Conservation (phyloP, 2,113 vertebrate genomes). For the Tachysurus fulvidraco region DNA sequence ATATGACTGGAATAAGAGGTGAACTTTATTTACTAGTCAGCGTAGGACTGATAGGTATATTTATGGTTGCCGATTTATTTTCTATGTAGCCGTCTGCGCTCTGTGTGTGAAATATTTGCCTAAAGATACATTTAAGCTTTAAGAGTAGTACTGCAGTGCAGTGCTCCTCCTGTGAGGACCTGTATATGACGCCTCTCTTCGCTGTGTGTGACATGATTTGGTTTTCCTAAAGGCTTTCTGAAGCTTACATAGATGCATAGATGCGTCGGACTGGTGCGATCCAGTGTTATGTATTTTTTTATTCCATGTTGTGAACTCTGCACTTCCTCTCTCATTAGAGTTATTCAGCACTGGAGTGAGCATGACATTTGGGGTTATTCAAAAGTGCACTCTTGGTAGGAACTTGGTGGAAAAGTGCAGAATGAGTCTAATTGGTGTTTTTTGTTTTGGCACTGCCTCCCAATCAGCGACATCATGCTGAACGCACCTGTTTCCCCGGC, state of each 20-base stretch:
- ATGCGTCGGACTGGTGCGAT: constrained; percentile 34
- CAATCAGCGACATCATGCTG: constrained; percentile 29
- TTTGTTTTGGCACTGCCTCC: constrained; percentile 21
- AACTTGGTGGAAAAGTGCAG: constrained; percentile 14
- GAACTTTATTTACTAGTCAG: constrained; percentile 21
- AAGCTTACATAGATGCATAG: constrained; percentile 12
- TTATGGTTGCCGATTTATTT: constrained; percentile 21
- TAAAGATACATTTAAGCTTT: constrained; percentile 46
- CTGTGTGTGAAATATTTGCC: constrained; percentile 21
- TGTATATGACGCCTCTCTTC: background rate
- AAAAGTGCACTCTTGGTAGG: constrained; percentile 30
- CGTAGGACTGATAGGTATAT: constrained; percentile 16
- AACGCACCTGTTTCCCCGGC: constrained; percentile 47
- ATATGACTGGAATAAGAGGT: background rate
- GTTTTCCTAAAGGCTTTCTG: background rate
- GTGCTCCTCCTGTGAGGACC: constrained; percentile 34
- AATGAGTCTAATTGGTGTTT: constrained; percentile 47
- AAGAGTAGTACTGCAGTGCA: constrained; percentile 44
- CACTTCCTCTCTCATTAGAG: constrained; percentile 43
- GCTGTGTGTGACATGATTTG: constrained; percentile 25
- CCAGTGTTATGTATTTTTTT: constrained; percentile 17
- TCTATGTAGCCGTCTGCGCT: constrained; percentile 15
- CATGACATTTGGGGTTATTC: constrained; percentile 46
- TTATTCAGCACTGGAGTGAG: constrained; percentile 43
- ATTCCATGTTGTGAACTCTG: constrained; percentile 16